Evolutionary conservation across 2,113 vertebrate species (phyloP).

Genomic region (Danio rerio): GRCz12tu NC_133198.1:44063501-44064000

Average conservation of each 20-base stretch:
- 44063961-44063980: too few relatives aligned
- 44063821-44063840: too few relatives aligned
- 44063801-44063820: too few relatives aligned
- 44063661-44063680: neutral
- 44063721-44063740: neutral
- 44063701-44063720: neutral
- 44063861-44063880: too few relatives aligned
- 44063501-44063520: constrained; percentile 37
- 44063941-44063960: too few relatives aligned
- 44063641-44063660: constrained; percentile 15
- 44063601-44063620: constrained; percentile 20
- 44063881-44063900: too few relatives aligned
- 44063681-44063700: neutral
- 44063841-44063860: too few relatives aligned
- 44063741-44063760: neutral
- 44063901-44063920: too few relatives aligned
- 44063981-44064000: too few relatives aligned
- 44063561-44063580: constrained; percentile 36
- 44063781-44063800: neutral
- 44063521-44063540: neutral
- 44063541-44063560: constrained; percentile 42
- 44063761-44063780: neutral
- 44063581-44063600: constrained; percentile 29
- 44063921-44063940: too few relatives aligned
- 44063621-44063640: constrained; percentile 16